A percentile compares a stretch with the other conserved stretches of the same genome.
phyloP scores from a whole-genome alignment of 2,113 vertebrate genomes.

The Cottus gobio region DNA sequence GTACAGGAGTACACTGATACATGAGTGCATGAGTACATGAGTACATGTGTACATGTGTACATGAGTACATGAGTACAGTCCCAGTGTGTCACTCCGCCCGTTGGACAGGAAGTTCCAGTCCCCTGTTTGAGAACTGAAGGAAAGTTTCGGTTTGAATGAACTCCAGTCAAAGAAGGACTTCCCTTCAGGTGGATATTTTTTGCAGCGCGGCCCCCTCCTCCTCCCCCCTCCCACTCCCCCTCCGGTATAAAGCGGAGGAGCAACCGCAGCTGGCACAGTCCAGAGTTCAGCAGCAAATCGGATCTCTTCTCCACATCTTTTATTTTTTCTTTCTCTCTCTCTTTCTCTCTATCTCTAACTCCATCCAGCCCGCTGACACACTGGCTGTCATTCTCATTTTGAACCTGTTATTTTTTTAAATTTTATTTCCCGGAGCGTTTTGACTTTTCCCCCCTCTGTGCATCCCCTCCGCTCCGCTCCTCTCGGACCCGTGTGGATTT shows the following conservation, averaged over 20 bases:
- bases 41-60: too few relatives aligned
- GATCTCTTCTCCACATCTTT: background rate
- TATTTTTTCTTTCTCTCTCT: background rate
- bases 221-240: background rate
- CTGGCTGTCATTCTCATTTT: background rate
- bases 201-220: background rate
- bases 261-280: slow-evolving; percentile 30
- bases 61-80: too few relatives aligned
- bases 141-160: slow-evolving; percentile 22
- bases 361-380: too few relatives aligned
- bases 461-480: background rate
- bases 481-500: slow-evolving; percentile 40
- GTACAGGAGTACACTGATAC: too few relatives aligned
- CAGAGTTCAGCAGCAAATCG: slow-evolving; percentile 56
- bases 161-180: too few relatives aligned
- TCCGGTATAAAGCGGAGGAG: slow-evolving; percentile 51
- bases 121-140: too few relatives aligned
- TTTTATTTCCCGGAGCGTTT: fast-evolving
- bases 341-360: background rate
- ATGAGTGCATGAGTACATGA: too few relatives aligned
- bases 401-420: background rate
- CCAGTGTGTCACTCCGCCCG: background rate
- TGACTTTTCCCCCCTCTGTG: background rate
- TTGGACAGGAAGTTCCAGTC: background rate
- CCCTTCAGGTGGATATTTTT: slow-evolving; percentile 23